phyloP scores from a whole-genome alignment of 2,888 invertebrate genomes.

The Junonia oenone region DNA sequence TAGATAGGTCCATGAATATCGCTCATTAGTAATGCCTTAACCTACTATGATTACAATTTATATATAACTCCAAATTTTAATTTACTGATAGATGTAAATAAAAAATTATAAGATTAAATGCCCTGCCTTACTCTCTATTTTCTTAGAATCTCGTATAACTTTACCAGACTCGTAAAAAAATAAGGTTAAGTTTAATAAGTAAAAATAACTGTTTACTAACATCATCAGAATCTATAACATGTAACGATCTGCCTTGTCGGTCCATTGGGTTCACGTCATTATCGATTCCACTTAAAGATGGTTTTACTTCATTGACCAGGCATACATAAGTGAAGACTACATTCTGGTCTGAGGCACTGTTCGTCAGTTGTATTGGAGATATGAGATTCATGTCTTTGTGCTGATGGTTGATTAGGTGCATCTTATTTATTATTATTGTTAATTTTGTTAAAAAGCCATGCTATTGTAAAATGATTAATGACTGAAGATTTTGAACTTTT shows the following conservation, averaged over 20 bases:
- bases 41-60: too few species aligned
- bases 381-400: conserved; percentile 9
- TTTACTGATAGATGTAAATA: not conserved
- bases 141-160: too few species aligned
- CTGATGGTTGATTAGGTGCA: not conserved
- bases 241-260: conserved; percentile 26
- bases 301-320: conserved; percentile 48
- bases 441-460: conserved; percentile 3
- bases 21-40: too few species aligned
- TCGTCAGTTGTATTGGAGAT: conserved; percentile 26
- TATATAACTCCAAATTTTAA: too few species aligned
- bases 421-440: not conserved
- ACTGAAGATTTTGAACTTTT: not conserved
- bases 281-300: conserved; percentile 31
- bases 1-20: too few species aligned
- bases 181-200: too few species aligned
- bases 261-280: conserved; percentile 18
- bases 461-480: not conserved
- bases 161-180: too few species aligned
- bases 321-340: conserved; percentile 57
- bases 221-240: conserved; percentile 28
- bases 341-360: conserved; percentile 59
- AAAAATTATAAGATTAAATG: not conserved
- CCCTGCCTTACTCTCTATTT: too few species aligned
- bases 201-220: conserved; percentile 19